Evolutionary conservation across 2,888 invertebrate species (phyloP), one percentile per base, ranked within the genome.

Genomic region (Leptarthrus brevirostris): DNA sequence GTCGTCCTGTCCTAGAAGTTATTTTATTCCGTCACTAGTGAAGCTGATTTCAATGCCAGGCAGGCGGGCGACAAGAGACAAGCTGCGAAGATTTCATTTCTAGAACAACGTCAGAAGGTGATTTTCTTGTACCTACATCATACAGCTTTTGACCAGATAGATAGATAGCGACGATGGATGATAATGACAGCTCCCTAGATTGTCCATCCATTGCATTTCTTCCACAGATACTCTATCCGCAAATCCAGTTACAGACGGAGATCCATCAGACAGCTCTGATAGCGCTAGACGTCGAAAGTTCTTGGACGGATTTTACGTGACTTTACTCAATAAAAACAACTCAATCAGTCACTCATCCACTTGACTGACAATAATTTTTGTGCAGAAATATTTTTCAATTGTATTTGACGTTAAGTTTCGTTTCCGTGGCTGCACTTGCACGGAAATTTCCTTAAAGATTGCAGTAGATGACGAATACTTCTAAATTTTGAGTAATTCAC

Each of bases 341-440:
- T 61, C 61, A 61, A 61, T 61, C 61, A 61, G 20, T 61, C 36
- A 40, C 12, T 40, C 61, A 61, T 61, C 61, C 61, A 61, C 40
- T 61, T 61, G 40, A 30, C 36, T 40, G 61, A 61, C 40, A 40
- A 22, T 18, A 40, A 40, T 20, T 6, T n/a, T 1, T n/a, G 47
- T 47, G 2, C 30, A 5, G 30, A 30, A 30, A 30, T 30, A 30
- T 8, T 30, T 30, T 30, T 30, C 30, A 30, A 30, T 30, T 30
- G 3, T 30, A 30, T 3, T 30, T 30, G 30, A 30, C 30, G 3
- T 3, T 3, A 30, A 8, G 8, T 8, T 30, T 3, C 30, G 30
- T 8, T 30, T 30, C 8, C 30, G 30, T 30, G 30, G 8, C 3
- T 30, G 30, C 30, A 30, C 8, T 30, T 30, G 30, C 3, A 30